phyloP scores from a whole-genome alignment of 2,797 vertebrate genomes.

The Australoheros facetus region DNA sequence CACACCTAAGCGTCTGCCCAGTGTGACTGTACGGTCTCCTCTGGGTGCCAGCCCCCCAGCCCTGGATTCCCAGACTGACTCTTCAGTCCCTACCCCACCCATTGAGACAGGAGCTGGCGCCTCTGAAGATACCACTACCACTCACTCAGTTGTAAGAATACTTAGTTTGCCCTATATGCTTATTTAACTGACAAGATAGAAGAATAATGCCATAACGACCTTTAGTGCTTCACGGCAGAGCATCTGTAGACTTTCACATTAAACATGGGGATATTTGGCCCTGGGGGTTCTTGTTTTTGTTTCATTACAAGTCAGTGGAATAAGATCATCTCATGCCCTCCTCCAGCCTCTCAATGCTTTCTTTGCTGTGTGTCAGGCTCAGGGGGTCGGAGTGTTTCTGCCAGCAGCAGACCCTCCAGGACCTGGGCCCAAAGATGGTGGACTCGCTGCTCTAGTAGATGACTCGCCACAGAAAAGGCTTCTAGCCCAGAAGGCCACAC shows the following conservation, averaged over 20 bases:
- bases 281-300: neutral
- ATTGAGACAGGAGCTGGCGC: conserved; percentile 83
- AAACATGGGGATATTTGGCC: neutral
- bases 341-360: conserved; percentile 16
- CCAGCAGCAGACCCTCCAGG: conserved; percentile 81
- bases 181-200: neutral
- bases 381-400: conserved; percentile 88
- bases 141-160: conserved; percentile 71
- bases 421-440: conserved; percentile 82
- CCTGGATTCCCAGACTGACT: conserved; percentile 83
- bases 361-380: conserved; percentile 79
- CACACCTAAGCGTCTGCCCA: conserved; percentile 89
- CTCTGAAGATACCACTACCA: conserved; percentile 84
- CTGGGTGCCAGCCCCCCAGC: conserved; percentile 88
- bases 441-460: conserved; percentile 88
- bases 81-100: conserved; percentile 66
- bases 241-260: neutral
- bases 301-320: neutral
- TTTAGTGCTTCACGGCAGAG: neutral
- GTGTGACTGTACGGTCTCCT: conserved; percentile 92
- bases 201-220: neutral
- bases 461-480: conserved; percentile 98
- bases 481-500: conserved; percentile 93
- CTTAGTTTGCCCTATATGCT: neutral
- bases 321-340: neutral